A percentile compares a stretch with the other conserved stretches of the same genome.
phyloP scores from a whole-genome alignment of 2,888 invertebrate species.

The Pyrocoelia pectoralis region DNA sequence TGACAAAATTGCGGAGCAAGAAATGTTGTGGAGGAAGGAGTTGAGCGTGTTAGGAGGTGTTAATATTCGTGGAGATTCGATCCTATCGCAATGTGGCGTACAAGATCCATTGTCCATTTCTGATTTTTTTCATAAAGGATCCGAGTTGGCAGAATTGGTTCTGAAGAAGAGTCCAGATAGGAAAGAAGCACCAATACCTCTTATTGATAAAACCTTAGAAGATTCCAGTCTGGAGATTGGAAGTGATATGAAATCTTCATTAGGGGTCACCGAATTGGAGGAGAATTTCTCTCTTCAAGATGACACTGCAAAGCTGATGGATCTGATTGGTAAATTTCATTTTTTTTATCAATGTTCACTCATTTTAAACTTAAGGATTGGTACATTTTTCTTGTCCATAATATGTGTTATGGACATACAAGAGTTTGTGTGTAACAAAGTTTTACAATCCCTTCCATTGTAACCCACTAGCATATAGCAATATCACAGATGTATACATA shows the following conservation, averaged over 20 bases:
- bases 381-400: too few relatives aligned
- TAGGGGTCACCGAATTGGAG: constrained; percentile 31
- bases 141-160: constrained; percentile 54
- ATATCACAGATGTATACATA: too few relatives aligned
- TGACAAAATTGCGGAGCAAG: constrained; percentile 58
- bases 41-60: constrained; percentile 37
- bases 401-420: too few relatives aligned
- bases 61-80: constrained; percentile 7
- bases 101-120: constrained; percentile 50
- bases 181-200: constrained; percentile 44
- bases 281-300: constrained; percentile 27
- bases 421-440: too few relatives aligned
- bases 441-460: too few relatives aligned
- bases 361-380: too few relatives aligned
- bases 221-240: neutral
- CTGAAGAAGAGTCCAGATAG: constrained; percentile 46
- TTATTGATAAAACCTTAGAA: constrained; percentile 43
- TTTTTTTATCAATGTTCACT: too few relatives aligned
- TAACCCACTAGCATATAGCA: too few relatives aligned
- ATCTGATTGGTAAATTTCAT: constrained; percentile 24
- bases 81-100: constrained; percentile 14
- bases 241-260: constrained; percentile 4
- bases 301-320: constrained; percentile 28
- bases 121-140: constrained; percentile 60
- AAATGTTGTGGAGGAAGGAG: constrained; percentile 57